Percentiles rank a stretch among this genome's conserved stretches.
Conservation (phyloP, 2,888 invertebrate genomes). For the Dynastes hyllus region DNA sequence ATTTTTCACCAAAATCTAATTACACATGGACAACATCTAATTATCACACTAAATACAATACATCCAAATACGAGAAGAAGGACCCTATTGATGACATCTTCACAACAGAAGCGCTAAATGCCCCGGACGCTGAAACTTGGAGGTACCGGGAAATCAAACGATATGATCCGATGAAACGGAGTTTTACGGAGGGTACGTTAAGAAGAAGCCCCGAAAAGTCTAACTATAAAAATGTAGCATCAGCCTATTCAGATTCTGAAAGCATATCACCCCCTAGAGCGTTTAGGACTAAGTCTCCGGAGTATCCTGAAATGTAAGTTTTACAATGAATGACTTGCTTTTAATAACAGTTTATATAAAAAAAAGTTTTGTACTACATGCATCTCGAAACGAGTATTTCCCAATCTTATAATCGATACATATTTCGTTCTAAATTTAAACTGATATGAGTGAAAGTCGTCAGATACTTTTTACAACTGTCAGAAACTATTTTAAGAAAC, state of each 20-base stretch:
- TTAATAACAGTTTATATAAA: neutral
- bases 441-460: neutral
- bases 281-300: slow-evolving; percentile 70
- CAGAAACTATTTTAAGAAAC: slow-evolving; percentile 17
- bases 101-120: slow-evolving; percentile 66
- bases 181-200: slow-evolving; percentile 68
- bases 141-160: slow-evolving; percentile 68
- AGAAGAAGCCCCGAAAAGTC: slow-evolving; percentile 64
- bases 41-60: slow-evolving; percentile 53
- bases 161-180: slow-evolving; percentile 69
- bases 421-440: too few relatives aligned
- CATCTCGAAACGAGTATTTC: neutral
- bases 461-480: neutral
- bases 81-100: slow-evolving; percentile 70
- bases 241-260: slow-evolving; percentile 69
- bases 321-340: slow-evolving; percentile 11
- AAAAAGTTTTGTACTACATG: neutral
- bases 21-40: slow-evolving; percentile 48
- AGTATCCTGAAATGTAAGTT: slow-evolving; percentile 73
- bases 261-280: slow-evolving; percentile 69
- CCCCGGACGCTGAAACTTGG: slow-evolving; percentile 63
- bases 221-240: slow-evolving; percentile 61
- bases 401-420: too few relatives aligned
- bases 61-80: slow-evolving; percentile 51
- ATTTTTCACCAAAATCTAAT: slow-evolving; percentile 58